Evolutionary conservation across 30 jellyfish, hydroid and myxozoan genomes (phyloP), one percentile per base, ranked within the genome.

Genomic region (Mastigias papua): DNA sequence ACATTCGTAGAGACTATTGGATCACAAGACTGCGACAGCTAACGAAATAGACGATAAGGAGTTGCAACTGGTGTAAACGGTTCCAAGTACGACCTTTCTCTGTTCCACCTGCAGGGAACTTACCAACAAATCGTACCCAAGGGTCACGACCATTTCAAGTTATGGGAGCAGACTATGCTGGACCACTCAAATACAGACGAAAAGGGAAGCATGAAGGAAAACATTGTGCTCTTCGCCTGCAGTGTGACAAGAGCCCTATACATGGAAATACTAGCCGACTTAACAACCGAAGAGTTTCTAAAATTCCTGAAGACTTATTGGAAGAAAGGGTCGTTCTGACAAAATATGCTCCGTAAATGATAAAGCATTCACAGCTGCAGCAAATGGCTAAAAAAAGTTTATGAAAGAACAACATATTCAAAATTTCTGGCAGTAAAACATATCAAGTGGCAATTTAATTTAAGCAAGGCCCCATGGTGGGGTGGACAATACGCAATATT

Each of bases 401-500:
- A 61, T 74, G 86, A 62, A 50, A 29, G 76, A 42, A 22, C 91
- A 86, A 32, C 42, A 26, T 42, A 37, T 86, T 10, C 84, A 74
- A 30, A 61, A 73, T 61, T 21, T 37, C 7, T 86, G 30, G 90
- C 86, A 74, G 34, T 72, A 27, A 27, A 66, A n/a, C 74, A 65
- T 37, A 73, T 86, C 77, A 75, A 37, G 48, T 86, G 95, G 91
- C 95, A 86, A 78, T 86, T 86, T 77, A 86, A 86, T 67, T 86
- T 86, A 13, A 86, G 95, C 85, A 46, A 90, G 28, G 95, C 95
- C 20, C 90, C 95, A 21, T 86, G 95, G 91, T 86, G 95, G 95
- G 95, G 90, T 26, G 95, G 95, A 33, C 95, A 86, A 54, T 86
- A 72, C 74, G 95, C 74, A 82, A 82, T 91, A 64, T n/a, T 73